Evolutionary conservation across 2,888 invertebrate genomes (phyloP).

Genomic region (Spilarctia lutea): DNA sequence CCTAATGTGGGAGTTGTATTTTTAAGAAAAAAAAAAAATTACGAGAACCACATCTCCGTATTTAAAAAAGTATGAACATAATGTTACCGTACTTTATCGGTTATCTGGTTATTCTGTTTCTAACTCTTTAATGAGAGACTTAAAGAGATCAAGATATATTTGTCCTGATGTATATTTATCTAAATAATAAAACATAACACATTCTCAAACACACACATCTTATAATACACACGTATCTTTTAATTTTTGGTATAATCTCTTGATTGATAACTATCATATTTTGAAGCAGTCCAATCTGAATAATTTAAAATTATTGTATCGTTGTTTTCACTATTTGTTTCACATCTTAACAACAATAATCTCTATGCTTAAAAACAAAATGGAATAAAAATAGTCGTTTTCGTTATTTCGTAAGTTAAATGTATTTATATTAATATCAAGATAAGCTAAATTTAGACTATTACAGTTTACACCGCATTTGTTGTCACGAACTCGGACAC

Average conservation of each 20-base stretch:
- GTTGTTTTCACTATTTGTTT: background rate
- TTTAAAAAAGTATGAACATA: background rate
- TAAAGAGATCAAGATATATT: background rate
- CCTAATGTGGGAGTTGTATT: too few relatives aligned
- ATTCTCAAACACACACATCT: background rate
- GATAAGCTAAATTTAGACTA: background rate
- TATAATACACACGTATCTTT: background rate
- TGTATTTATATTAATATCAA: background rate
- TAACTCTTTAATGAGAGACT: background rate
- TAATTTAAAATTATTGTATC: background rate
- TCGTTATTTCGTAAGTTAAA: background rate
- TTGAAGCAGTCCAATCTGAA: background rate
- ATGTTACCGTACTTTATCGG: background rate
- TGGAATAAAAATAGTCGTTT: background rate
- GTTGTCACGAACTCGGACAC: too few relatives aligned
- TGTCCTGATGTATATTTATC: background rate
- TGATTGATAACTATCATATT: background rate
- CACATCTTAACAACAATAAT: background rate
- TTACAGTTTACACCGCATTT: too few relatives aligned
- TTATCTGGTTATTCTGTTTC: background rate
- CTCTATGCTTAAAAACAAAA: background rate
- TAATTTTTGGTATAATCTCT: background rate
- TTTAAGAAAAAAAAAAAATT: too few relatives aligned
- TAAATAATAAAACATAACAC: background rate
- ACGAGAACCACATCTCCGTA: too few relatives aligned